Percentiles rank a stretch among this genome's conserved stretches.
phyloP scores from a whole-genome alignment of 2,797 vertebrate species.

The Apogon hyalosoma region DNA sequence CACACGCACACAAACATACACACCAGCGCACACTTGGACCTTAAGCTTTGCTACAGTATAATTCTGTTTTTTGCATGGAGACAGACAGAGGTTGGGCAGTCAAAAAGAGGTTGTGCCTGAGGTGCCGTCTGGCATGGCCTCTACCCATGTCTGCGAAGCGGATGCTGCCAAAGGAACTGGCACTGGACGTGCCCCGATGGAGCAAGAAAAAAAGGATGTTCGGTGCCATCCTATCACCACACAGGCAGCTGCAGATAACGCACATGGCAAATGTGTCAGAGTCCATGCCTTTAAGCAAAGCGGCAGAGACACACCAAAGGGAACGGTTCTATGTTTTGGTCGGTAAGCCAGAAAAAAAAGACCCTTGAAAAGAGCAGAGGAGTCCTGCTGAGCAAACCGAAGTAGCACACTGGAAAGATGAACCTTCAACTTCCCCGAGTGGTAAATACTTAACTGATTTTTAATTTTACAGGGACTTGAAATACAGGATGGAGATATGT shows the following conservation, averaged over 20 bases:
- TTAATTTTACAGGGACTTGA: conserved; percentile 43
- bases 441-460: conserved; percentile 51
- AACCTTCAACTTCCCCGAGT: conserved; percentile 40
- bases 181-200: conserved; percentile 47
- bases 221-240: conserved; percentile 76
- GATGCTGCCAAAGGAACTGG: conserved; percentile 73
- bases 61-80: conserved; percentile 52
- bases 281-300: conserved; percentile 68
- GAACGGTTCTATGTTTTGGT: conserved; percentile 49
- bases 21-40: conserved; percentile 15
- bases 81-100: conserved; percentile 66
- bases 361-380: conserved; percentile 44
- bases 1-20: conserved; percentile 16
- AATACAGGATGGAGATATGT: conserved; percentile 29
- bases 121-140: conserved; percentile 72
- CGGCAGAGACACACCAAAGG: conserved; percentile 24
- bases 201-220: conserved; percentile 55
- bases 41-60: conserved; percentile 51
- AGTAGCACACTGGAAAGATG: conserved; percentile 40
- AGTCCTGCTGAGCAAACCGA: conserved; percentile 9
- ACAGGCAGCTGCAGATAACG: conserved; percentile 78
- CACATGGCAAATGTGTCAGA: conserved; percentile 61
- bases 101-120: conserved; percentile 65
- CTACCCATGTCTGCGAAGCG: conserved; percentile 52
- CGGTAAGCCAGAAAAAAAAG: conserved; percentile 14